phyloP scores from a whole-genome alignment of 2,888 invertebrate species.

The Siphlonurus alternatus region DNA sequence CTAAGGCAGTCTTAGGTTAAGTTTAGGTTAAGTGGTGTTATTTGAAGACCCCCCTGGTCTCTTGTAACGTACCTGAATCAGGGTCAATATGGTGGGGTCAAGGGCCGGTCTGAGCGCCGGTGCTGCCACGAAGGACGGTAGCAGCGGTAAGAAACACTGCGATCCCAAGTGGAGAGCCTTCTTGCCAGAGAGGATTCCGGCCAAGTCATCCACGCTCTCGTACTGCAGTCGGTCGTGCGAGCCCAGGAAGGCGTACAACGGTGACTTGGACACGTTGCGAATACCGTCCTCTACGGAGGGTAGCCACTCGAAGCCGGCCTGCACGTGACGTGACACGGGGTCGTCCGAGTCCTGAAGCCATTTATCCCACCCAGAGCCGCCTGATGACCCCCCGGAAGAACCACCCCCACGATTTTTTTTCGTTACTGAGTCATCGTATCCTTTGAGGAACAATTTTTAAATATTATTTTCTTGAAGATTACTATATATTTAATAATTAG shows the following conservation, averaged over 20 bases:
- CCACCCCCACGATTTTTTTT: no score
- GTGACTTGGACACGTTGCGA: neutral
- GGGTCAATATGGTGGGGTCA: neutral
- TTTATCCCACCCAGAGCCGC: conserved; percentile 43
- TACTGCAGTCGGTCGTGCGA: neutral
- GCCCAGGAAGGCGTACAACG: neutral
- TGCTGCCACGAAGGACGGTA: neutral
- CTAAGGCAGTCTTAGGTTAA: no score
- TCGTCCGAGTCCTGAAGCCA: conserved; percentile 59
- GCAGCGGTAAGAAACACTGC: neutral
- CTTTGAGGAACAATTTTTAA: no score
- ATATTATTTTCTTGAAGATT: no score
- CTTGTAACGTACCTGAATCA: neutral
- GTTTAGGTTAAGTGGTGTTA: no score
- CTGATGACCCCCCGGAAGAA: no score
- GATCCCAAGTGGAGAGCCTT: neutral
- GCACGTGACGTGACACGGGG: conserved; percentile 19
- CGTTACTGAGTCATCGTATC: no score
- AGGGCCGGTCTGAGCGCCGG: neutral
- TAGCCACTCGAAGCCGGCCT: neutral
- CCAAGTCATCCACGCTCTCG: neutral
- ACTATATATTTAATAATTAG: no score
- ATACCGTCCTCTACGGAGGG: neutral
- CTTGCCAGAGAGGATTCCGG: neutral
- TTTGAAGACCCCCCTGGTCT: no score